Percentiles rank a stretch among this genome's conserved stretches.
Conservation (phyloP, 1,140 invertebrate species). For the Orius insidiosus region DNA sequence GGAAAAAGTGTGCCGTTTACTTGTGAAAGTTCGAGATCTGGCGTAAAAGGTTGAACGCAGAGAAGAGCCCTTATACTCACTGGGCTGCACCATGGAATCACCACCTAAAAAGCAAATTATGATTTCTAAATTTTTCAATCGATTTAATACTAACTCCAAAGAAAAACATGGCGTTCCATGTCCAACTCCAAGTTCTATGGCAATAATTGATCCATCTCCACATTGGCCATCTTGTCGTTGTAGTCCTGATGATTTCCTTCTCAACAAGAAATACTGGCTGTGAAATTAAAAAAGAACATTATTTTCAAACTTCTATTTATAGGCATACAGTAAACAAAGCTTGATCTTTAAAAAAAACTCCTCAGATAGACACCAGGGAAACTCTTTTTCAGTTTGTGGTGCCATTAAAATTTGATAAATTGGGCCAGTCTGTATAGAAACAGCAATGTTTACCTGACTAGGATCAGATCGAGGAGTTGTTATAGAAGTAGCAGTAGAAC, state of each 20-base stretch:
- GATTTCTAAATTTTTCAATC: too few relatives aligned
- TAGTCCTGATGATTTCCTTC: slow-evolving; percentile 54
- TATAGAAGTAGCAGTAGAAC: slow-evolving; percentile 59
- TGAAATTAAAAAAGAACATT: too few relatives aligned
- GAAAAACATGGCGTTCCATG: slow-evolving; percentile 86
- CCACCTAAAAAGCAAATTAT: slow-evolving; percentile 29
- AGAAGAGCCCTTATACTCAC: slow-evolving; percentile 69
- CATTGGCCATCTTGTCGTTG: slow-evolving; percentile 72
- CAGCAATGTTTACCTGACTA: slow-evolving; percentile 48
- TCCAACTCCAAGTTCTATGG: slow-evolving; percentile 68
- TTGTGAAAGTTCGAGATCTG: slow-evolving; percentile 69
- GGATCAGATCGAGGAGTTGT: slow-evolving; percentile 76
- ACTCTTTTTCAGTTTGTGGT: too few relatives aligned
- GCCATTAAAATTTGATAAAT: too few relatives aligned
- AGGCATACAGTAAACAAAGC: too few relatives aligned
- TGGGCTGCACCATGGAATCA: slow-evolving; percentile 84
- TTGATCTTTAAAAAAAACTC: too few relatives aligned
- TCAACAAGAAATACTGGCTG: slow-evolving; percentile 53
- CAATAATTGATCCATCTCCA: slow-evolving; percentile 66
- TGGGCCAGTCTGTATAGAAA: too few relatives aligned
- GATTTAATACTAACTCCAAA: slow-evolving; percentile 61
- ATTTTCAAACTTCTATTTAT: too few relatives aligned
- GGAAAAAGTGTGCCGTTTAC: slow-evolving; percentile 79
- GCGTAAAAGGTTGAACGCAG: slow-evolving; percentile 64
- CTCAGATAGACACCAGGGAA: too few relatives aligned